Evolutionary conservation across 2,797 vertebrate species (phyloP).

Genomic region (Sebastes vulpes): DNA sequence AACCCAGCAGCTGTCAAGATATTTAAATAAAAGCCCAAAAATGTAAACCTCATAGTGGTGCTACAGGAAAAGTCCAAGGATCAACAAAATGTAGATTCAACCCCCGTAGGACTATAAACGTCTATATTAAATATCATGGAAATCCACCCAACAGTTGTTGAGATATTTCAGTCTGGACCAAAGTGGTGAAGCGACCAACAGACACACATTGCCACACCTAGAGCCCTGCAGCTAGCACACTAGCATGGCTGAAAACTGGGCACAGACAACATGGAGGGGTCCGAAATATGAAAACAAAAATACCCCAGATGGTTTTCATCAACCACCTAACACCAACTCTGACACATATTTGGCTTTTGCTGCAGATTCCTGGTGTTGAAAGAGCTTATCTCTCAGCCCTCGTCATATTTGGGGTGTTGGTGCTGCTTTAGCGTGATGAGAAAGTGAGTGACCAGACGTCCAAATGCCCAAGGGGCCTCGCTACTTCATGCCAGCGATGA

Average conservation of each 20-base stretch:
- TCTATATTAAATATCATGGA: background rate
- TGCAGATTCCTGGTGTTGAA: slow-evolving; percentile 72
- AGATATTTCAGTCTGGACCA: background rate
- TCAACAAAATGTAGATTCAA: background rate
- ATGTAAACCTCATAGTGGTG: background rate
- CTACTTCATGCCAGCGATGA: slow-evolving; percentile 67
- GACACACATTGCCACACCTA: background rate
- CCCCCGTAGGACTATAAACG: background rate
- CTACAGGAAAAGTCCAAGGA: background rate
- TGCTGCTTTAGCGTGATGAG: slow-evolving; percentile 41
- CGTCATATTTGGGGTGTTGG: slow-evolving; percentile 45
- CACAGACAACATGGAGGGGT: slow-evolving; percentile 41
- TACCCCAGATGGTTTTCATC: slow-evolving; percentile 81
- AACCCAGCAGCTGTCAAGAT: background rate
- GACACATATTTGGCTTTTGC: slow-evolving; percentile 75
- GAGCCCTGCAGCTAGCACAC: background rate
- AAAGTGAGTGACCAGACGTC: slow-evolving; percentile 64
- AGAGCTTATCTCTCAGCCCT: slow-evolving; percentile 74
- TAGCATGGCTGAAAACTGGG: slow-evolving; percentile 17
- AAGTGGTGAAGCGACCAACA: background rate
- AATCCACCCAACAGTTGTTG: background rate
- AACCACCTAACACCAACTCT: slow-evolving; percentile 62
- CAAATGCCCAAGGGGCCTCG: slow-evolving; percentile 33
- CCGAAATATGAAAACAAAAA: slow-evolving; percentile 58
- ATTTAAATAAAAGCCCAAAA: background rate